Base-by-base conservation (phyloP, 2,113 vertebrate genomes). In the Semicossyphus pulcher region DNA sequence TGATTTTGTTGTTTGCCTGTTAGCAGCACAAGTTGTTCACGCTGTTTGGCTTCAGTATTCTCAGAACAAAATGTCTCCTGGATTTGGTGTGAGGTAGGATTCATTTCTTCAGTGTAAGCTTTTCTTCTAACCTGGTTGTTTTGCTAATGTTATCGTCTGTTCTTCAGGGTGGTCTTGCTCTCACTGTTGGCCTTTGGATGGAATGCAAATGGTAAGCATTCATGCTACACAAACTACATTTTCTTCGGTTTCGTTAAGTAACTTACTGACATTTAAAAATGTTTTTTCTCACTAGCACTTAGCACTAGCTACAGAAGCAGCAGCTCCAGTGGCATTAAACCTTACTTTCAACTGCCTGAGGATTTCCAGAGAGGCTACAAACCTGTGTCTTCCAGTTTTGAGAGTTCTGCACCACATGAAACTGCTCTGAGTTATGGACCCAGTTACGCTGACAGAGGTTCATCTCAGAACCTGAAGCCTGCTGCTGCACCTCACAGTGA, bases 141-240 rank as follows among this genome's bases (percentile, higher is more conserved):
- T 16, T 7, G 1, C 18, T 58, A 1, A 36, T 5, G 5, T 29
- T 6, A 1, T 15, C 31, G 0, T 71, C 9, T 41, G 15, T 18
- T 45, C 59, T 53, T 1, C 37, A 89, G 87, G 21, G 0, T 77
- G 26, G 34, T 86, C 10, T 2, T 87, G 29, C 0, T 86, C 56
- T 80, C 51, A 14, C 37, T 80, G 0, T 5, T 59, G 1, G n/a
- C 4, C 4, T 63, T 56, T 23, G 56, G 57, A 0, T 47, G 5
- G 4, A 9, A 53, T 54, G 52, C 20, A 6, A 3, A 16, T 0
- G 70, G 88, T 89, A 4, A 67, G 39, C 0, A 0, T 1, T 42
- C 0, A 26, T 4, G 0, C 3, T 18, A 21, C 7, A 47, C 1
- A 15, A 32, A 8, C 20, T 18, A 1, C n/a, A 49, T 10, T 3